phyloP scores from a whole-genome alignment of 2,888 invertebrate species.

The Meiosimyza decipiens region DNA sequence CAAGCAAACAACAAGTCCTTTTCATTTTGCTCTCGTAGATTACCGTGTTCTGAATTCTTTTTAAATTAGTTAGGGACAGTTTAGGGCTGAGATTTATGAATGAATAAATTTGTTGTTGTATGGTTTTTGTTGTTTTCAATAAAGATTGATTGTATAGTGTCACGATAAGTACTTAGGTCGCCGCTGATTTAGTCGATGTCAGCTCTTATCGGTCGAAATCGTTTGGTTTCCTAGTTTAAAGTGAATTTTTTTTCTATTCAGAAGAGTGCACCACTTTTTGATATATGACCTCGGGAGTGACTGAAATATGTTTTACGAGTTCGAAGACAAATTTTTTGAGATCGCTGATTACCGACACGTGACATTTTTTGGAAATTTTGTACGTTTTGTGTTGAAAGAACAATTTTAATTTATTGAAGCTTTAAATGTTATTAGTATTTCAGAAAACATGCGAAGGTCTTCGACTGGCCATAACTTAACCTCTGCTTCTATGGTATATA shows the following conservation, averaged over 20 bases:
- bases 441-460: no score
- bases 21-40: background rate
- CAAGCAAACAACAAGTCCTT: background rate
- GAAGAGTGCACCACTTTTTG: conserved; percentile 1
- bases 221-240: background rate
- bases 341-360: background rate
- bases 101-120: background rate
- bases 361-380: background rate
- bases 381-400: background rate
- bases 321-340: background rate
- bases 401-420: background rate
- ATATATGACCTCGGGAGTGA: background rate
- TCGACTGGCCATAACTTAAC: no score
- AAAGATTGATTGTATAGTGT: conserved; percentile 4
- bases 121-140: background rate
- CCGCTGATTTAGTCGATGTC: background rate
- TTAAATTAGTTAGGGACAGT: conserved; percentile 17
- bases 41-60: conserved; percentile 10
- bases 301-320: conserved; percentile 16
- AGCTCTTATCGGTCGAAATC: conserved; percentile 19
- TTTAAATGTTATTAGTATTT: no score
- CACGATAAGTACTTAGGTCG: no score
- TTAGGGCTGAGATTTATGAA: conserved; percentile 26
- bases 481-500: no score
- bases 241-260: background rate